Evolutionary conservation across 1,140 invertebrate genomes (phyloP).

Genomic region (Daktulosphaira vitifoliae): DNA sequence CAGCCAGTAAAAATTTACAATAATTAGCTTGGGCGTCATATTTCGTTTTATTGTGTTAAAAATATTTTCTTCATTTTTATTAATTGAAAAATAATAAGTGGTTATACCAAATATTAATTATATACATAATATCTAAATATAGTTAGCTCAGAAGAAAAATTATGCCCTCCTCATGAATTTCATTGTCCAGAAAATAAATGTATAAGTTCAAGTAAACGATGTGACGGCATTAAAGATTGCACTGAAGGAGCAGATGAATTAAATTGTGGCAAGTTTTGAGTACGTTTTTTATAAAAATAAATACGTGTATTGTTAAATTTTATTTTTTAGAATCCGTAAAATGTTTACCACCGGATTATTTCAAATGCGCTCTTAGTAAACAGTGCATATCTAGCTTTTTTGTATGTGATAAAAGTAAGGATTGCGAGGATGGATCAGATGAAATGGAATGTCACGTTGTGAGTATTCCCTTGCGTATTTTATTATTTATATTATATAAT

Average conservation of each 20-base stretch:
- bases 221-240: slow-evolving; percentile 49
- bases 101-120: no score
- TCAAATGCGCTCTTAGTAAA: slow-evolving; percentile 43
- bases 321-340: background rate
- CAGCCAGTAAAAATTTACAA: no score
- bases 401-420: slow-evolving; percentile 54
- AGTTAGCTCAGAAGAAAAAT: background rate
- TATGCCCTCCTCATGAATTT: slow-evolving; percentile 44
- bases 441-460: slow-evolving; percentile 42
- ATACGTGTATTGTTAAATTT: background rate
- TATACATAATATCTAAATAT: no score
- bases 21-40: no score
- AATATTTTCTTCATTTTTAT: no score
- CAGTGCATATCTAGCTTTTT: slow-evolving; percentile 46
- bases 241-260: slow-evolving; percentile 46
- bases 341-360: background rate
- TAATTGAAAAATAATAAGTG: no score
- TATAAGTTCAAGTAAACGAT: slow-evolving; percentile 45
- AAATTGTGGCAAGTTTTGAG: background rate
- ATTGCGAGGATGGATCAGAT: slow-evolving; percentile 55
- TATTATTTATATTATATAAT: no score
- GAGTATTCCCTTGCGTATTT: background rate
- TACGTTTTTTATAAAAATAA: background rate
- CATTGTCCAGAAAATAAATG: slow-evolving; percentile 43
- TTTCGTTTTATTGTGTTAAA: no score